These are phyloP conservation scores for Tachina lurida DNA, from an alignment of 2,888 invertebrate genomes.

Conservation along the genomic window DNA sequence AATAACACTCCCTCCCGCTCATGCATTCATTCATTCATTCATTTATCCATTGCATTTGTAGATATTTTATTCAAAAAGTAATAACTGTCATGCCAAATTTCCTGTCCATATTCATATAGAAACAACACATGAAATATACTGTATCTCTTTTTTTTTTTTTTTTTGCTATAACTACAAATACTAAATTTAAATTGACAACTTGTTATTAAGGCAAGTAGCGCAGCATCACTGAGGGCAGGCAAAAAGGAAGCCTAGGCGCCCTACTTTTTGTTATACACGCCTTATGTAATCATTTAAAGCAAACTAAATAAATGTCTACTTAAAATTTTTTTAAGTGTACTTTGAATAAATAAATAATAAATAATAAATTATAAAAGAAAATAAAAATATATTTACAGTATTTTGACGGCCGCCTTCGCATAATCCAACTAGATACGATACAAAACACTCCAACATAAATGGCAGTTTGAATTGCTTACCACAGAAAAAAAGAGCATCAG, in stretches of 20 bases:
- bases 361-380: not conserved
- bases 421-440: constrained; percentile 17
- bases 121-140: constrained; percentile 2
- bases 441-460: not conserved
- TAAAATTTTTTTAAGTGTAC: no score
- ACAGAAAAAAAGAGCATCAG: not conserved
- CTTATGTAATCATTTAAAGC: no score
- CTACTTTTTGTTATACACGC: not conserved
- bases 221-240: not conserved
- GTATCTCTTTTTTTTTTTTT: not conserved
- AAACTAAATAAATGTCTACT: no score
- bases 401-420: not conserved
- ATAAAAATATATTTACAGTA: not conserved
- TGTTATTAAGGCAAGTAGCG: constrained; percentile 34
- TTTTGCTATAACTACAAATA: constrained; percentile 10
- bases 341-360: not conserved
- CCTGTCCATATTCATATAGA: constrained; percentile 41
- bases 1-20: not conserved
- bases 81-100: constrained; percentile 67
- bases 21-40: constrained; percentile 10
- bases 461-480: not conserved
- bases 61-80: constrained; percentile 64
- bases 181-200: constrained; percentile 62
- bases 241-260: not conserved
- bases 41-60: constrained; percentile 33